A percentile compares a stretch with the other conserved stretches of the same genome.
Evolutionary conservation across 92 coral and sea anemone species (phyloP).

Genomic region (Umimayanthus chanpuru): DNA sequence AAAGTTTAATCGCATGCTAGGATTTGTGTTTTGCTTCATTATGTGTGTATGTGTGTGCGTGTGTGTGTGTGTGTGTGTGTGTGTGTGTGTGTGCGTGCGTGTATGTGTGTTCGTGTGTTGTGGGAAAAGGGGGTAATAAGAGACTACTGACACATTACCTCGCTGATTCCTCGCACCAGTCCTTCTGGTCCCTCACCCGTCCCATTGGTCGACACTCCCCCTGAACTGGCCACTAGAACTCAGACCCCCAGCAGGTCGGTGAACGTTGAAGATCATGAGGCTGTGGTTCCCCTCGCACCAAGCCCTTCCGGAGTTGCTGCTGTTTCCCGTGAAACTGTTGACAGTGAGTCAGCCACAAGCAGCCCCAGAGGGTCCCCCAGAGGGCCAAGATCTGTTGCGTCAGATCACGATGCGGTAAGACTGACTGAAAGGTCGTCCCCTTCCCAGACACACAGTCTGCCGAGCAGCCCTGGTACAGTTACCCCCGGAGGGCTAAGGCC

Average conservation of each 20-base stretch:
- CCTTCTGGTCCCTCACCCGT: not conserved
- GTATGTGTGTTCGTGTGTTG: too few relatives aligned
- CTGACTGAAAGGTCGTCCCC: not conserved
- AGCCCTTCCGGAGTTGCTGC: not conserved
- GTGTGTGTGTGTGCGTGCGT: too few relatives aligned
- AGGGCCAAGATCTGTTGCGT: not conserved
- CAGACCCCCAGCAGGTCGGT: slow-evolving; percentile 1
- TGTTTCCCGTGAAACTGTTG: not conserved
- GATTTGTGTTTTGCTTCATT: too few relatives aligned
- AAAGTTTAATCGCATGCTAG: too few relatives aligned
- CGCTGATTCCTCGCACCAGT: not conserved
- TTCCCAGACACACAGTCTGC: not conserved
- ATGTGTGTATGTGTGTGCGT: too few relatives aligned
- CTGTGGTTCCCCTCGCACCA: not conserved
- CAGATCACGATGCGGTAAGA: not conserved
- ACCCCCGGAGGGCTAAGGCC: not conserved
- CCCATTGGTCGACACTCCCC: slow-evolving; percentile 7
- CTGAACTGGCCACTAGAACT: not conserved
- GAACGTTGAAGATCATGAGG: not conserved
- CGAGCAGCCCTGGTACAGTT: not conserved
- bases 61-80: not conserved
- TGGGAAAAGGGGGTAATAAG: not conserved
- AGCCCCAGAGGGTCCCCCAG: not conserved
- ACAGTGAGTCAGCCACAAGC: not conserved
- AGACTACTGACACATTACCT: not conserved